Evolutionary conservation across 2,113 vertebrate species (phyloP), one percentile per base, ranked within the genome.

Genomic region (Sardina pilchardus): DNA sequence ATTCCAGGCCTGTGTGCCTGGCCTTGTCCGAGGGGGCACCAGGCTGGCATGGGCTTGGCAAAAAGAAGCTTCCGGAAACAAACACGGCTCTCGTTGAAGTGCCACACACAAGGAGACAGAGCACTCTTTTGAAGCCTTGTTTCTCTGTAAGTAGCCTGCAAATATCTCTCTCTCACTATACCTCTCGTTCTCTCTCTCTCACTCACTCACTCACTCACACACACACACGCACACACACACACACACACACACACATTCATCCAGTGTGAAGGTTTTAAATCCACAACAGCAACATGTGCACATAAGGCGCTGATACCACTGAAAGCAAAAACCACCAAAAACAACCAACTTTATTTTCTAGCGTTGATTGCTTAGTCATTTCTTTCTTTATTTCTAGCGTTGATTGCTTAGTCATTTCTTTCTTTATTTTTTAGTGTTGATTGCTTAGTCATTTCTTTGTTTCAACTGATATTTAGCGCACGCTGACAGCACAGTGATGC

Each of bases 1-100:
- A 83, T 86, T 86, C 85, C 82, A n/a, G 30, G 9, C 34, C 50
- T 45, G 42, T 80, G 78, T 63, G 63, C 71, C 45, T 0, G 48
- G 44, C 47, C 59, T 47, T 59, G 3, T 82, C 45, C 36, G 17
- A 21, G 16, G 34, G 63, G 75, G 44, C 75, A 21, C 45, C 10
- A 16, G 75, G 45, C 71, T 26, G 21, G 42, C 71, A 81, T 85
- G 48, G 6, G 30, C 56, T 78, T 81, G 34, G 43, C 34, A 53
- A 47, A 30, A 50, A 4, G 14, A 9, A 26, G 39, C 47, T 19
- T 34, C 45, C 34, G 2, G 63, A 36, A 30, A 44, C 24, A 56
- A 67, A 71, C 34, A 43, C 56, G 42, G 48, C 56, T 67, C 24
- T 39, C n/a, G 39, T 56, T 21, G 19, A 59, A 7, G 6, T 21